Percentiles rank a stretch among this genome's conserved stretches.
These are phyloP conservation scores for Polia nebulosa DNA, from an alignment of 2,888 invertebrate genomes.

Conservation along the genomic window DNA sequence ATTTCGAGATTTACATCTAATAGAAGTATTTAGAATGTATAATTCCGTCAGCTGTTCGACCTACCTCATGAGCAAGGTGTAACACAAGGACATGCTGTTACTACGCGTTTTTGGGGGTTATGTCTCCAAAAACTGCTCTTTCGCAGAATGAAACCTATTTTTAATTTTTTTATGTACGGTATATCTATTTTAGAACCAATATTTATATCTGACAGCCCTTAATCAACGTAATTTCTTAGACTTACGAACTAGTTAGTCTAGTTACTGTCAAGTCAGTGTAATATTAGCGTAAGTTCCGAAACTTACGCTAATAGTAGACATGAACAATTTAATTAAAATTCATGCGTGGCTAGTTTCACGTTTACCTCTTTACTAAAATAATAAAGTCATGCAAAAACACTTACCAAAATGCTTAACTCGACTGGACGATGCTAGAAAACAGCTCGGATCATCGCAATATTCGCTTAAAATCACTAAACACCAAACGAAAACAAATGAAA, in stretches of 20 bases:
- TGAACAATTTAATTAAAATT: slow-evolving; percentile 19
- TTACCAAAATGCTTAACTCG: slow-evolving; percentile 86
- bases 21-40: background rate
- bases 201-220: slow-evolving; percentile 4
- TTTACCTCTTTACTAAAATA: slow-evolving; percentile 12
- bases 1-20: background rate
- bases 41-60: slow-evolving; percentile 27
- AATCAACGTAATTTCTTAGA: background rate
- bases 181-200: background rate
- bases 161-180: background rate
- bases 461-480: slow-evolving; percentile 80
- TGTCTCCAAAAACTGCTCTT: background rate
- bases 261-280: background rate
- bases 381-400: slow-evolving; percentile 61
- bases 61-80: slow-evolving; percentile 1
- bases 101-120: slow-evolving; percentile 44
- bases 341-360: slow-evolving; percentile 36
- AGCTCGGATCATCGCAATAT: slow-evolving; percentile 87
- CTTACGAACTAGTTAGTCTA: slow-evolving; percentile 3
- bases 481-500: slow-evolving; percentile 75
- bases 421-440: slow-evolving; percentile 90
- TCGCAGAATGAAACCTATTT: slow-evolving; percentile 26
- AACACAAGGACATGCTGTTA: slow-evolving; percentile 28
- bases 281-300: background rate
- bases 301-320: too few relatives aligned